Base-by-base conservation (phyloP, 1,140 invertebrate genomes). In the Drosophila ironensis region DNA sequence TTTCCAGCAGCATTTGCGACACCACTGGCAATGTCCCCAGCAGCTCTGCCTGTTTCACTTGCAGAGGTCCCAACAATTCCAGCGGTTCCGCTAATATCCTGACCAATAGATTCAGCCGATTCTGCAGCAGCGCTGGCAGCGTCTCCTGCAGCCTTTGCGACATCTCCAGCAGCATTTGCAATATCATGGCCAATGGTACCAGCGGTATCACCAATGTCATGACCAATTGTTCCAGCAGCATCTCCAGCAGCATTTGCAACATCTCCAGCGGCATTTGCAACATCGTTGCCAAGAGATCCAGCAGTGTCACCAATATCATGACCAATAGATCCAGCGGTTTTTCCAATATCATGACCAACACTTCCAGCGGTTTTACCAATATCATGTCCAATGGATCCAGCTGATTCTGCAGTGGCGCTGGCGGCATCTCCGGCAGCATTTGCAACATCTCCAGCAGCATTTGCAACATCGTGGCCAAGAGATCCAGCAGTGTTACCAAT, bases 161-260 rank as follows among this genome's bases (percentile, higher is more conserved):
- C 9, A 3, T 27, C n/a, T n/a, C n/a, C n/a, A n/a, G 60, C 60
- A 8, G 25, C 35, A 11, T n/a, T n/a, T 0, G 60, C 60, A 8
- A 16, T 25, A 56, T 16, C 50, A n/a, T 41, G 6, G 0, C 3
- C 40, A 12, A 24, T 16, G 20, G 17, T 27, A 8, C 25, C 20
- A 20, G 53, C 42, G 16, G 5, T 19, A 30, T 30, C 11, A 4
- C 9, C 24, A 1, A 30, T 33, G 6, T 33, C 30, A 14, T 33
- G 30, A 4, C n/a, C 30, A n/a, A 64, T 35, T 12, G 42, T 51
- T 22, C 41, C 16, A 14, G 68, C 61, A 12, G 42, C 46, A 8
- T 61, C 25, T 4, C 56, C 52, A 16, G 63, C 47, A 12, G 42
- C 20, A 27, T 28, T 51, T 2, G 22, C 72, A 19, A 53, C 27